phyloP scores from a whole-genome alignment of 2,797 vertebrate species.

The Danio kyathit region DNA sequence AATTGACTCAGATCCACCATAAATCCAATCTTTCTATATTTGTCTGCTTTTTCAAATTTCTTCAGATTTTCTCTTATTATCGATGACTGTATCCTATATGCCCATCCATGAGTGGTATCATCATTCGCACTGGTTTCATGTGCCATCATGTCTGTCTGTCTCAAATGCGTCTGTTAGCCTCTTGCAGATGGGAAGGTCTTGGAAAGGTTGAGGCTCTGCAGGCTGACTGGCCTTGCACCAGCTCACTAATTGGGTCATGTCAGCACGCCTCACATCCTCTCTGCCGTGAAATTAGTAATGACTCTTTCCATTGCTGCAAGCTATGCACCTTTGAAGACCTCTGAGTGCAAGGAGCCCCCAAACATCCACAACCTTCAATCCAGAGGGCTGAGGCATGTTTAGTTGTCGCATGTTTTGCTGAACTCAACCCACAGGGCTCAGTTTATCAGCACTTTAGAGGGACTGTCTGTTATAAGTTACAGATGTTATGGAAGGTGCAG shows the following conservation, averaged over 20 bases:
- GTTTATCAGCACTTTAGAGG: conserved; percentile 19
- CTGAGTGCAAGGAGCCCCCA: conserved; percentile 31
- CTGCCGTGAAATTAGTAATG: conserved; percentile 57
- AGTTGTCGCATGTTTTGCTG: conserved; percentile 27
- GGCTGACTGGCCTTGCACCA: conserved; percentile 26
- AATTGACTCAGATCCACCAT: neutral
- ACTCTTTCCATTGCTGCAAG: conserved; percentile 43
- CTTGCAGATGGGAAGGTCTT: conserved; percentile 6
- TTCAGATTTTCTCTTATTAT: neutral
- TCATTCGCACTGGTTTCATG: neutral
- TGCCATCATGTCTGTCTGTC: neutral
- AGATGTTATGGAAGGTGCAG: conserved; percentile 41
- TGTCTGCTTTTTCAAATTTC: neutral
- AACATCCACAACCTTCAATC: conserved; percentile 10
- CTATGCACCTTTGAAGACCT: conserved; percentile 45
- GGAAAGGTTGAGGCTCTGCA: conserved; percentile 14
- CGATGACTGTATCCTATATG: neutral
- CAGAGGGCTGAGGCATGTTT: conserved; percentile 20
- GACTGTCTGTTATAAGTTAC: conserved; percentile 26
- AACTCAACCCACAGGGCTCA: conserved; percentile 27
- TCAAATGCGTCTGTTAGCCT: neutral
- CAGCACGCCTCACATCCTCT: conserved; percentile 40
- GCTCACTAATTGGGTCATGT: conserved; percentile 55
- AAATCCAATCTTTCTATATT: neutral
- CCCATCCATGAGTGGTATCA: neutral